phyloP scores from a whole-genome alignment of 2,888 invertebrate species.

The Phalangium opilio region DNA sequence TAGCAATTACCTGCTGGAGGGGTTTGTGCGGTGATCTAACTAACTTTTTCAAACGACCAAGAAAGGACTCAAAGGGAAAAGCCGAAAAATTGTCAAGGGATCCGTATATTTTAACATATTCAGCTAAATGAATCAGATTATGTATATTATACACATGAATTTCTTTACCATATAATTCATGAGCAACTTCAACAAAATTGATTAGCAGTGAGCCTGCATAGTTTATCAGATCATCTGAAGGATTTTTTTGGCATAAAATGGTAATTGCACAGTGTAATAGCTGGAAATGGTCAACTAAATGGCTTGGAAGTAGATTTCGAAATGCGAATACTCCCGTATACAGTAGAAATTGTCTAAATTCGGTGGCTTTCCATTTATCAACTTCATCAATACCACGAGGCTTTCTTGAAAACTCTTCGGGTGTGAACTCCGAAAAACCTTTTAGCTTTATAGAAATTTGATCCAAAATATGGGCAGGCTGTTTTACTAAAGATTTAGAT shows the following conservation, averaged over 20 bases:
- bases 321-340: background rate
- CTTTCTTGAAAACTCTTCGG: background rate
- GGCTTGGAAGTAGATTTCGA: background rate
- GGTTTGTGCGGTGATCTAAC: too few species aligned
- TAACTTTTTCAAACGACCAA: too few species aligned
- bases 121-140: background rate
- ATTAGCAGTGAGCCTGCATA: too few species aligned
- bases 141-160: slow-evolving; percentile 1
- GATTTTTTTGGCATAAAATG: too few species aligned
- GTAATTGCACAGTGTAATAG: too few species aligned
- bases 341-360: background rate
- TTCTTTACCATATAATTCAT: background rate
- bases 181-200: background rate
- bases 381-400: background rate
- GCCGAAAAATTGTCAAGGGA: background rate
- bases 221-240: too few species aligned
- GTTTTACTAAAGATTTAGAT: too few species aligned
- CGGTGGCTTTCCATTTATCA: slow-evolving; percentile 1
- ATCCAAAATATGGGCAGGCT: too few species aligned
- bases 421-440: background rate
- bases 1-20: too few species aligned
- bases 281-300: too few species aligned
- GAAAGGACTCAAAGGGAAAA: slow-evolving; percentile 1
- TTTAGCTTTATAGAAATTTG: background rate
- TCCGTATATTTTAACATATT: slow-evolving; percentile 1